Evolutionary conservation across 2,113 vertebrate species (phyloP), one percentile per base, ranked within the genome.

Genomic region (Sphaerodactylus townsendi): DNA sequence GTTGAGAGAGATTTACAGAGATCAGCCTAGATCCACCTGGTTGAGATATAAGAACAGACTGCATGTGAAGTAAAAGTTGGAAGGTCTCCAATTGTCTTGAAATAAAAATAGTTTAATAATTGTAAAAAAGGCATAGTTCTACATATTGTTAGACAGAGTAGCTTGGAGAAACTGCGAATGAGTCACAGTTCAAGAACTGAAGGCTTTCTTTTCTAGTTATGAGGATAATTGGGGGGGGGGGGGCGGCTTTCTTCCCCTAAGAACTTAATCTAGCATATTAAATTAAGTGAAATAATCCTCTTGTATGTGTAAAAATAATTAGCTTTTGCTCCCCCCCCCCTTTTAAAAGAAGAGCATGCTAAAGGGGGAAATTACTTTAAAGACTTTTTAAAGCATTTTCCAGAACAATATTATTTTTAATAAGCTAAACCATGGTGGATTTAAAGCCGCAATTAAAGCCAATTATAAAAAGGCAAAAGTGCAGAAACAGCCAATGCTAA

Each of bases 241-340:
- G 13, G 39, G n/a, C n/a, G n/a, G n/a, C n/a, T n/a, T 81, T 80
- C 88, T 83, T 86, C 50, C 4, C 13, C 68, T 69, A 76, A 79
- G n/a, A 66, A 84, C 59, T 71, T 79, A 75, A 84, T 92, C 89
- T 84, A 88, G 77, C 64, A 3, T 77, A 80, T 86, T 89, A 89
- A 92, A 91, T 92, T 85, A 89, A 92, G 85, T 88, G 74, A 88
- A 92, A 93, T 90, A 89, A 91, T 93, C 92, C 89, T 92, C 85
- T 91, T 71, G 83, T 87, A 83, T 82, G 76, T 90, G 69, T 78
- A 89, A 91, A 88, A 92, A 89, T 93, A 94, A 93, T 93, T 95
- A 89, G 73, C 15, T 81, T 84, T 68, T 83, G 78, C 92, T 93
- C 88, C 90, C 85, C 28, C n/a, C 23, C 28, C 28, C 1, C 48